A percentile compares a stretch with the other conserved stretches of the same genome.
These are phyloP conservation scores for Oxyura jamaicensis DNA, from an alignment of 2,113 vertebrate species.

Conservation along the genomic window DNA sequence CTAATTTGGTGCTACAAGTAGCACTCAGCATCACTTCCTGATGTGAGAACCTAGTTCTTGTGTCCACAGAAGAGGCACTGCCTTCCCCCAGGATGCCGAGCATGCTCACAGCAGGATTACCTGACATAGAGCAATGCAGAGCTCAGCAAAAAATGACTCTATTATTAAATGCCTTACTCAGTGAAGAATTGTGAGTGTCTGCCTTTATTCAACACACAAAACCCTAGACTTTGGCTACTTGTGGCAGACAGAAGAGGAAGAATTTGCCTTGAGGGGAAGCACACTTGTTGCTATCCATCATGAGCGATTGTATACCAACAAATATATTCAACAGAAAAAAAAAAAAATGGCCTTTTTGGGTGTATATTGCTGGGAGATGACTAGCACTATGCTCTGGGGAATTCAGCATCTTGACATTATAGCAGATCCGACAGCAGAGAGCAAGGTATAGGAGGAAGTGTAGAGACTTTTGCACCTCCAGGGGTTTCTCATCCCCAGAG, in stretches of 20 bases:
- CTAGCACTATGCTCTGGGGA: not conserved
- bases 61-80: not conserved
- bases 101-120: not conserved
- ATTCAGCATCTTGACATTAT: not conserved
- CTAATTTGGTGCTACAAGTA: not conserved
- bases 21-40: not conserved
- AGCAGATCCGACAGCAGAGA: not conserved
- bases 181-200: not conserved
- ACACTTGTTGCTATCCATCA: not conserved
- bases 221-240: not conserved
- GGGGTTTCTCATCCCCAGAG: not conserved
- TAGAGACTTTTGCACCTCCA: not conserved
- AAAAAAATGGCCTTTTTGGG: not conserved
- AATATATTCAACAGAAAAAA: not conserved
- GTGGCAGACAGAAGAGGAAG: not conserved
- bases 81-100: accelerated
- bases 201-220: not conserved
- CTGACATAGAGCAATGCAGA: not conserved
- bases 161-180: not conserved
- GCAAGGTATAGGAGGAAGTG: not conserved
- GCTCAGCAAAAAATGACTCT: not conserved
- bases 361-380: not conserved
- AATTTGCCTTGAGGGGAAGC: not conserved
- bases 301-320: not conserved
- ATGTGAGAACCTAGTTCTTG: not conserved